Percentiles rank a stretch among this genome's conserved stretches.
Conservation (phyloP, 2,888 invertebrate species). For the Acanthosepion pharaonis region DNA sequence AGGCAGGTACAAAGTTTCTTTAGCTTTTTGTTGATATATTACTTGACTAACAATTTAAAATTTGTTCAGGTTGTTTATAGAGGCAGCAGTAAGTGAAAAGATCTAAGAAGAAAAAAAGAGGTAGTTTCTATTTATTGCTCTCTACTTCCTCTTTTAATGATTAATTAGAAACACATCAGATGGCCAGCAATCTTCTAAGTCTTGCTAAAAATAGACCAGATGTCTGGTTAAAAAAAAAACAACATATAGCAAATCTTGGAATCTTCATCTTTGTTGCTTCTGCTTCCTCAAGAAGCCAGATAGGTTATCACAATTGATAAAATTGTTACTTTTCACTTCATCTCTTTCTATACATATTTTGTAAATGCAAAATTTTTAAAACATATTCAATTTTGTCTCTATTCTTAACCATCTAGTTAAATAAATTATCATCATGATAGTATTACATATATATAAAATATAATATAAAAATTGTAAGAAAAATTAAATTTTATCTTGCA, state of each 20-base stretch:
- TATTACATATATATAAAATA: too few species aligned
- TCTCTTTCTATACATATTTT: neutral
- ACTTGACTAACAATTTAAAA: neutral
- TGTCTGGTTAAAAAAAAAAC: neutral
- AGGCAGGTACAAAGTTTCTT: neutral
- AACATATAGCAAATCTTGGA: neutral
- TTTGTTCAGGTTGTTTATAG: neutral
- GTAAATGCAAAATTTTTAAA: too few species aligned
- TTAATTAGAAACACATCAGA: conserved; percentile 23
- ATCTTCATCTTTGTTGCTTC: neutral
- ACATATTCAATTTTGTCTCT: too few species aligned
- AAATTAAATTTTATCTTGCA: too few species aligned
- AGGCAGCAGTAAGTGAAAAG: neutral
- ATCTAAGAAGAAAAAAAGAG: neutral
- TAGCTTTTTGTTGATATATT: too few species aligned
- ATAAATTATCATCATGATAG: too few species aligned
- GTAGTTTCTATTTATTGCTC: neutral
- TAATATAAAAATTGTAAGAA: too few species aligned
- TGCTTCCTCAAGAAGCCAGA: neutral
- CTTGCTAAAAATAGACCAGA: neutral
- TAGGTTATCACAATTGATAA: neutral
- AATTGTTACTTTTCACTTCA: neutral
- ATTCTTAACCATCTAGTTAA: too few species aligned
- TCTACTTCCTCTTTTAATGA: neutral
- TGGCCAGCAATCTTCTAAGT: neutral